Evolutionary conservation across 1,140 invertebrate genomes (phyloP).

Genomic region (Diplogasteroides magnus): DNA sequence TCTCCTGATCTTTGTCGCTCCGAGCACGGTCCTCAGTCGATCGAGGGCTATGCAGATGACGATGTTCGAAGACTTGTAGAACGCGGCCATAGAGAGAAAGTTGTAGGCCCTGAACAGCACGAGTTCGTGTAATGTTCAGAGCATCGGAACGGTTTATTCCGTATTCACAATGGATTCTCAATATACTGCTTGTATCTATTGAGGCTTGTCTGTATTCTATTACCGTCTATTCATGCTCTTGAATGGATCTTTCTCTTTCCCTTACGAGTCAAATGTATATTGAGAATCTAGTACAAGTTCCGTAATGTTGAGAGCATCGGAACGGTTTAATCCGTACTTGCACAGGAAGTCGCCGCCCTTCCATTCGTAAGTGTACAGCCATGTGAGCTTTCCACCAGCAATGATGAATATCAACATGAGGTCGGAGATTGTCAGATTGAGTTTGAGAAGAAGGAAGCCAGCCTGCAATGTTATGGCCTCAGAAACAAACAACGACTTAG

Average conservation of each 20-base stretch:
- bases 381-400: constrained; percentile 42
- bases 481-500: not conserved
- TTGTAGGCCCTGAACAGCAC: constrained; percentile 41
- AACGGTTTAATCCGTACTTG: constrained; percentile 13
- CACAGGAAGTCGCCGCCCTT: constrained; percentile 43
- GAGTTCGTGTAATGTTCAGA: too few relatives aligned
- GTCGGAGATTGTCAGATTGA: constrained; percentile 52
- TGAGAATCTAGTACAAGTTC: too few relatives aligned
- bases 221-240: too few relatives aligned
- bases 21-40: constrained; percentile 43
- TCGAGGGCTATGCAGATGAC: constrained; percentile 52
- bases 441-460: constrained; percentile 49
- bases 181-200: too few relatives aligned
- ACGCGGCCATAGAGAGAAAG: constrained; percentile 47
- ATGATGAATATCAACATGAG: constrained; percentile 43
- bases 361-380: constrained; percentile 51
- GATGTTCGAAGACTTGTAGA: constrained; percentile 52
- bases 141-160: too few relatives aligned
- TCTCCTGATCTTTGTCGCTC: constrained; percentile 31
- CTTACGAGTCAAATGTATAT: too few relatives aligned
- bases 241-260: too few relatives aligned
- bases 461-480: constrained; percentile 29
- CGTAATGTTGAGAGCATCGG: too few relatives aligned
- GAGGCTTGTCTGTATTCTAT: too few relatives aligned
- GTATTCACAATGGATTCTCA: too few relatives aligned